These are phyloP conservation scores for Bombylius discolor DNA, from an alignment of 2,888 invertebrate species.

Conservation along the genomic window DNA sequence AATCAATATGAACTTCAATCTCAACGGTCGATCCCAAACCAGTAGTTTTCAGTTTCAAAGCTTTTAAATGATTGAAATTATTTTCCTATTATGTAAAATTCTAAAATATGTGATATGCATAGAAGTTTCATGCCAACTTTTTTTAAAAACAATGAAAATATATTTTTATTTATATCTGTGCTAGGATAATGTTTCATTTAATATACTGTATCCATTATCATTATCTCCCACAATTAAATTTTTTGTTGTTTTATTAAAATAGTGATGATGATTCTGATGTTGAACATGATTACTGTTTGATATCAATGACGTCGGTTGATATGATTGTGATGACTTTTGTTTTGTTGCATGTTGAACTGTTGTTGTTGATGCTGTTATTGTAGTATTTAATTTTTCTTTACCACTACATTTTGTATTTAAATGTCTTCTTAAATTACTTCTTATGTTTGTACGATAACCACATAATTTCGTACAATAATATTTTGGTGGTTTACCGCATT, in stretches of 20 bases:
- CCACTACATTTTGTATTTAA: conserved; percentile 35
- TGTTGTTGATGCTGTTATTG: background rate
- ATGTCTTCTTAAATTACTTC: conserved; percentile 36
- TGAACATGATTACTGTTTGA: background rate
- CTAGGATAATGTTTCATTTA: background rate
- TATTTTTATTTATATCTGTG: background rate
- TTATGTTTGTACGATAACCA: conserved; percentile 37
- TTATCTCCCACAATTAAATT: background rate
- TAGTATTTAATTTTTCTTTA: conserved; percentile 19
- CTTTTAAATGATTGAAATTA: too few species aligned
- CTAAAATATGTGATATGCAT: too few species aligned
- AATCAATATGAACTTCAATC: too few species aligned
- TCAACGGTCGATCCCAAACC: too few species aligned
- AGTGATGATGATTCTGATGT: background rate
- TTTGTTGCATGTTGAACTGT: background rate
- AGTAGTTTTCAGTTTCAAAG: too few species aligned
- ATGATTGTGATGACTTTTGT: background rate
- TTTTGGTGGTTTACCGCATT: conserved; percentile 47
- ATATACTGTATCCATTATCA: background rate
- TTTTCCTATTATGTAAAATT: too few species aligned
- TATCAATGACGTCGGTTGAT: too few species aligned
- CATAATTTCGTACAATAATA: conserved; percentile 37
- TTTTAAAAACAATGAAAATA: background rate
- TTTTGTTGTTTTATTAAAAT: background rate
- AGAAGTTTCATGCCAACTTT: background rate